Evolutionary conservation across 2,888 invertebrate species (phyloP), one percentile per base, ranked within the genome.

Genomic region (Willowsia nigromaculata): DNA sequence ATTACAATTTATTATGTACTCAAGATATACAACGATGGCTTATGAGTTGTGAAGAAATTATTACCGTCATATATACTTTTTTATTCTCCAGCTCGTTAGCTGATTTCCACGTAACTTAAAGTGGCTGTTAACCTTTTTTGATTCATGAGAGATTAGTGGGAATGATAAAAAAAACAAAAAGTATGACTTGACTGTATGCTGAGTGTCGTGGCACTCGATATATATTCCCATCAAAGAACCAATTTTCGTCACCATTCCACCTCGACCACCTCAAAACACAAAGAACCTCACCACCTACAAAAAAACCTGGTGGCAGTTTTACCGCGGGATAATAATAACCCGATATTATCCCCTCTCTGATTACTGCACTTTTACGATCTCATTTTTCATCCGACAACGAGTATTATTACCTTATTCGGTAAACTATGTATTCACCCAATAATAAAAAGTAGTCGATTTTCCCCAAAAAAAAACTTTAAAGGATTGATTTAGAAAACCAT

Each of bases 401-500:
- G 53, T 37, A 62, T 62, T 43, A 76, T 53, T 56, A 78, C 71
- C 9, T 2, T 25, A 56, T 25, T 56, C n/a, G 3, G 68, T 37
- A 56, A 22, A 59, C 37, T 15, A 56, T 25, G 43, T 6, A 25
- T 40, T 5, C 6, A 1, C 50, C 40, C 30, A 15, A 22, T 33
- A 37, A 18, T n/a, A n/a, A 13, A 5, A 7, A 18, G 0, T 62
- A 13, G 9, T 13, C 3, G 1, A 43, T 71, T 43, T 43, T 40
- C 9, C 25, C 30, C 43, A 2, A 25, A 71, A 37, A 18, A 33
- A 56, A 37, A 22, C 25, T 62, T 84, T 76, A n/a, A 18, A 37
- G 81, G 90, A 92, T 92, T 91, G 92, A 92, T 92, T 92, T 92
- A 91, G 91, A 92, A 91, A 90, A 85, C 89, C 87, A 90, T 91